Base-by-base conservation (phyloP, 1,140 invertebrate species). In the Thalassaphorura encarpata region DNA sequence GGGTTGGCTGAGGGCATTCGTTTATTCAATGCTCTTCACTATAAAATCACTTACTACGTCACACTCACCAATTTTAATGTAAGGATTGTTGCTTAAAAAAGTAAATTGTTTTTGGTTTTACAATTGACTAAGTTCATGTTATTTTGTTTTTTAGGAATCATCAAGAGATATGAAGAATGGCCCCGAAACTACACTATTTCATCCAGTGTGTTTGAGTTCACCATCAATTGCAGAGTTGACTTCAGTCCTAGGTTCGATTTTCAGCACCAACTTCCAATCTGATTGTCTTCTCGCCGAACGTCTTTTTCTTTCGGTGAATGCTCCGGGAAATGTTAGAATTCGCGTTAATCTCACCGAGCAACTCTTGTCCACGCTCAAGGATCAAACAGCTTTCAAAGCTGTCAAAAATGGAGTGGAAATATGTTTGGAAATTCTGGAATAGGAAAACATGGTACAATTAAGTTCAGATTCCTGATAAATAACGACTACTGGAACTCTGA, bases 1-100 rank as follows among this genome's bases (percentile, higher is more conserved):
- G 91, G 91, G 1, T 72, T 94, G 33, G 84, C 89, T 49, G 90
- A 96, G 71, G 78, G 78, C 84, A 93, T 97, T 52, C 78, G 91
- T 64, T 77, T 97, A 33, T 92, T 83, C 71, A 96, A 96, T 73
- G 83, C 86, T 41, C 72, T 97, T 41, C 88, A 93, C 66, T 71
- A 71, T 39, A 75, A 72, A 67, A 66, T 67, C 61, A 60, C 50
- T 46, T 67, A 65, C 36, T 57, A 43, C 24, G 33, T 62, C 13
- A 29, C 66, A 26, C 28, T 55, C 33, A 28, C 19, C 19, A 58
- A 58, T 50, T 28, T 31, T 6, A 48, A 51, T 21, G 53, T 55
- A 46, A 59, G 42, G 21, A 53, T 19, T 23, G 27, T 42, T 31
- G n/a, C n/a, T n/a, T n/a, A n/a, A n/a, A n/a, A n/a, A n/a, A n/a